Base-by-base conservation (phyloP, 2,888 invertebrate species). In the Rambutsinella grinnellia region DNA sequence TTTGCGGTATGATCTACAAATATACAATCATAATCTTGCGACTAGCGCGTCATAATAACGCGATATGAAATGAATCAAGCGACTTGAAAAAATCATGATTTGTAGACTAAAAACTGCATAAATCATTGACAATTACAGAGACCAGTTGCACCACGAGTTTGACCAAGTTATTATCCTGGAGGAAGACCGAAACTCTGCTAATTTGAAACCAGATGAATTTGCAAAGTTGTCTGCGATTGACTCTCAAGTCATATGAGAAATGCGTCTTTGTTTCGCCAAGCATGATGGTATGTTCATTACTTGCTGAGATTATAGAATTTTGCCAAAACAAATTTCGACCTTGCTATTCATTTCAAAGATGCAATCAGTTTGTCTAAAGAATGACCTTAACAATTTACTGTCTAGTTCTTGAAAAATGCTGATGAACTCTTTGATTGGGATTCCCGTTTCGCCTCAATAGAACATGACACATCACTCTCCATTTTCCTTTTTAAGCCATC, bases 1-100 rank as follows among this genome's bases (percentile, higher is more conserved):
- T 49, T 26, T 77, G 6, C 53, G 76, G 76, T 79, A 49, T 26
- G 54, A n/a, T n/a, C n/a, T n/a, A n/a, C n/a, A n/a, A n/a, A n/a
- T n/a, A n/a, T n/a, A n/a, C n/a, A n/a, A n/a, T n/a, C n/a, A n/a
- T n/a, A n/a, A n/a, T n/a, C n/a, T n/a, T n/a, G n/a, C n/a, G n/a
- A n/a, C n/a, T n/a, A n/a, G n/a, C n/a, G n/a, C n/a, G n/a, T n/a
- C n/a, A n/a, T n/a, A n/a, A n/a, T n/a, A n/a, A n/a, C n/a, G n/a
- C n/a, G n/a, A n/a, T n/a, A n/a, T n/a, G n/a, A n/a, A n/a, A n/a
- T 51, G 1, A 10, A 13, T 19, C 23, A 1, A 21, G 5, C n/a
- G 2, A 26, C 17, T 21, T 49, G 49, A 19, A 49, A 49, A 17
- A 17, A 17, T 10, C 13, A 49, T 49, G 49, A 13, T 49, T 17